These are phyloP conservation scores for Drosophila pseudoananassae DNA, from an alignment of 1,140 invertebrate species.

Conservation along the genomic window DNA sequence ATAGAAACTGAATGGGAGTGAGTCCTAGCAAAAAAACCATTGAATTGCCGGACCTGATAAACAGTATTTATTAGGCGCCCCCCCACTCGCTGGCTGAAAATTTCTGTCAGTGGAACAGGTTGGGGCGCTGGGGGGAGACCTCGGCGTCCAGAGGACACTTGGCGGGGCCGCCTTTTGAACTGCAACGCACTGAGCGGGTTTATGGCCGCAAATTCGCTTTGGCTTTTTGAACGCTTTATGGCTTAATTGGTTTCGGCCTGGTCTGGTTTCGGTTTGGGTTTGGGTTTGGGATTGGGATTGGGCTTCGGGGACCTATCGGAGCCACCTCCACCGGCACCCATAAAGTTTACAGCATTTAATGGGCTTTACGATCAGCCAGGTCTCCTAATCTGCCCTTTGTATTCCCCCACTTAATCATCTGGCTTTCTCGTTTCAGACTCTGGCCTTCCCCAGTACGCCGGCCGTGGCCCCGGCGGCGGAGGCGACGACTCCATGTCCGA, in stretches of 20 bases:
- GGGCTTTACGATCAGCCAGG: conserved; percentile 65
- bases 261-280: not conserved
- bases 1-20: not conserved
- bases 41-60: too few relatives aligned
- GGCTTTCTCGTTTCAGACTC: conserved; percentile 73
- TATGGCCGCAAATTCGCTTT: conserved; percentile 79
- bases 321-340: conserved; percentile 29
- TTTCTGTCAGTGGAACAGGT: conserved; percentile 20
- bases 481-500: conserved; percentile 93
- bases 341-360: conserved; percentile 77
- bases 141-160: conserved; percentile 8
- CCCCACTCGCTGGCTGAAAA: not conserved
- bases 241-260: conserved; percentile 67
- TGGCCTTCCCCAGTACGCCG: conserved; percentile 88
- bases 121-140: not conserved
- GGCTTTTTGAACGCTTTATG: conserved; percentile 82
- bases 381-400: conserved; percentile 8
- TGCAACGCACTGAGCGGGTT: conserved; percentile 46
- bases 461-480: conserved; percentile 79
- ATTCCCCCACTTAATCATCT: conserved; percentile 1
- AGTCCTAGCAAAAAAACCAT: too few relatives aligned
- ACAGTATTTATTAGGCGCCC: conserved; percentile 28
- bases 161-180: conserved; percentile 36
- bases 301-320: conserved; percentile 23
- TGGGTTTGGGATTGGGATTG: not conserved